Evolutionary conservation across 1,140 invertebrate species (phyloP).

Genomic region (Saccostrea cuccullata): DNA sequence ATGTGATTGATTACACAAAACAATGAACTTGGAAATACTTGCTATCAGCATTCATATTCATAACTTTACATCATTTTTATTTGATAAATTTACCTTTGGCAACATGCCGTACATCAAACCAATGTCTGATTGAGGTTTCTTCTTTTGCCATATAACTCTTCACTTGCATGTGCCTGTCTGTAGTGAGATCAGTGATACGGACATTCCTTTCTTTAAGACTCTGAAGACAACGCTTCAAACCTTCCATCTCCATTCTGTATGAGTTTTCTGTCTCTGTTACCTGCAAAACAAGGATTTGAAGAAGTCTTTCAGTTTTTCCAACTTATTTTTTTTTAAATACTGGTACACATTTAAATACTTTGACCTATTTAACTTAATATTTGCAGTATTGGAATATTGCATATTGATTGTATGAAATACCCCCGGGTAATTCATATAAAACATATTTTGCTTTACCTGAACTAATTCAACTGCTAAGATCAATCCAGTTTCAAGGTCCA

Average conservation of each 20-base stretch:
- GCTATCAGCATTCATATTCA: background rate
- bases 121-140: slow-evolving; percentile 29
- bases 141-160: background rate
- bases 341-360: background rate
- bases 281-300: slow-evolving; percentile 32
- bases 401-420: too few species aligned
- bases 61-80: background rate
- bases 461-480: too few species aligned
- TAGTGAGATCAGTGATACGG: background rate
- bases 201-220: background rate
- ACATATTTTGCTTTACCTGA: too few species aligned
- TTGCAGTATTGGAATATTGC: too few species aligned
- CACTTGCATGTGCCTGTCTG: slow-evolving; percentile 6
- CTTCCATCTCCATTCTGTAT: slow-evolving; percentile 2
- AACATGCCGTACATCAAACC: too few species aligned
- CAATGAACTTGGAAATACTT: background rate
- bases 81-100: too few species aligned
- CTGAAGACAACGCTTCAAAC: too few species aligned
- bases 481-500: too few species aligned
- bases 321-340: too few species aligned
- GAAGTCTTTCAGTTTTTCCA: too few species aligned
- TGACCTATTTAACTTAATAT: background rate
- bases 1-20: background rate
- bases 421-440: too few species aligned
- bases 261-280: slow-evolving; percentile 38